phyloP scores from a whole-genome alignment of 1,140 invertebrate genomes.

The Brachionus sp. region DNA sequence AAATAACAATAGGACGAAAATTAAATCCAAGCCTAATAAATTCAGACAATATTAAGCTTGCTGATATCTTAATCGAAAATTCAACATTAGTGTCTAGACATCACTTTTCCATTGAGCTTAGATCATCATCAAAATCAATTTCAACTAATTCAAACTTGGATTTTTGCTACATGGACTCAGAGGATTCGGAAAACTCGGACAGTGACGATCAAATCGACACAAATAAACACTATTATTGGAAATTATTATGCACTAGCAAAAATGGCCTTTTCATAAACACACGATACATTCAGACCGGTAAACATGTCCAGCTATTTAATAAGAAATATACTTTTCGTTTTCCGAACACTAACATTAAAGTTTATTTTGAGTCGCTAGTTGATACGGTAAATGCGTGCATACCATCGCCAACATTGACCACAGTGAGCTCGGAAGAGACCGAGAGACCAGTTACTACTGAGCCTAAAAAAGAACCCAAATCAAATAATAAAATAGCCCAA shows the following conservation, averaged over 20 bases:
- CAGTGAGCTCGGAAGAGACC: neutral
- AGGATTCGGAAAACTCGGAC: neutral
- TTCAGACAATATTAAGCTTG: neutral
- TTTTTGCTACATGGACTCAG: neutral
- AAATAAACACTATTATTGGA: neutral
- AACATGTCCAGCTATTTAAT: neutral
- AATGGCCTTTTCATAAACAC: conserved; percentile 44
- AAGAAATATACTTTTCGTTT: conserved; percentile 35
- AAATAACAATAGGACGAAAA: neutral
- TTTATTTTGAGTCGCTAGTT: conserved; percentile 10
- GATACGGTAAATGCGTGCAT: neutral
- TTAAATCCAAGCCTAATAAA: neutral
- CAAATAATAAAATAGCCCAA: conserved; percentile 26
- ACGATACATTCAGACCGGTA: neutral
- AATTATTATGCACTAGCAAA: conserved; percentile 37
- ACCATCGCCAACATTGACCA: neutral
- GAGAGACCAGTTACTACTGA: neutral
- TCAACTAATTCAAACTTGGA: neutral
- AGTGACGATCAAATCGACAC: neutral
- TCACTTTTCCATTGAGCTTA: conserved; percentile 22
- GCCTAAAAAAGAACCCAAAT: neutral
- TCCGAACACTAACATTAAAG: conserved; percentile 39
- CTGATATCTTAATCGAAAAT: conserved; percentile 37
- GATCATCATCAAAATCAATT: neutral
- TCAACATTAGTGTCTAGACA: conserved; percentile 29